Percentiles rank a stretch among this genome's conserved stretches.
Evolutionary conservation across 2,797 vertebrate genomes (phyloP).

Genomic region (Anas georgica): DNA sequence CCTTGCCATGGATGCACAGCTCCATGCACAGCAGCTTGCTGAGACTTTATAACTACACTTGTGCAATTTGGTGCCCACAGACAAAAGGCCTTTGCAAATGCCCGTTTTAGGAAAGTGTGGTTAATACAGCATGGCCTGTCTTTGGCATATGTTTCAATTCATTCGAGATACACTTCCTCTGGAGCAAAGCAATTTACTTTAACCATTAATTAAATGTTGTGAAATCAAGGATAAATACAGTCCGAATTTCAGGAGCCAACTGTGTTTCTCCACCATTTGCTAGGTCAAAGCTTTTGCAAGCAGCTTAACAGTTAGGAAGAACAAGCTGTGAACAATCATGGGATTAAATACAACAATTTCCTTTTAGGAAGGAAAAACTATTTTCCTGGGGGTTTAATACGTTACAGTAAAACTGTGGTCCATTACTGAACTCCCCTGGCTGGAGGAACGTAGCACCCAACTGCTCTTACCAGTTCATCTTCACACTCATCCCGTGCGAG

Average conservation of each 20-base stretch:
- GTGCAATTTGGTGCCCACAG: neutral
- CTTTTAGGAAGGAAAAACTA: neutral
- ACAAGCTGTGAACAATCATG: neutral
- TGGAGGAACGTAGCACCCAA: neutral
- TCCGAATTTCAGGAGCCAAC: neutral
- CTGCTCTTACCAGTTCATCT: conserved; percentile 85
- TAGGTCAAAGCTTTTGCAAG: neutral
- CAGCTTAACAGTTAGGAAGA: neutral
- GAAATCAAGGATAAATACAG: neutral
- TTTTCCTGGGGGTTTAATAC: neutral
- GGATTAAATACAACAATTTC: neutral
- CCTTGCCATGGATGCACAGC: fast-evolving
- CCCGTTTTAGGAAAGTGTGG: fast-evolving
- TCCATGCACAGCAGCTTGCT: neutral
- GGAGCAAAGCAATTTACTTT: neutral
- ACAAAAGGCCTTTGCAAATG: neutral
- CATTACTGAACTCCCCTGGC: neutral
- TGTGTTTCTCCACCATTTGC: neutral
- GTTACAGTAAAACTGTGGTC: neutral
- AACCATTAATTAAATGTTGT: neutral
- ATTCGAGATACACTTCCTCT: neutral
- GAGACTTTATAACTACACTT: neutral
- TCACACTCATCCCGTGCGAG: conserved; percentile 81
- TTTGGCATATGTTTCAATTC: neutral
- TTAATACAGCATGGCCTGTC: neutral